Base-by-base conservation (phyloP, 2,888 invertebrate genomes). In the Oscheius sp. region DNA sequence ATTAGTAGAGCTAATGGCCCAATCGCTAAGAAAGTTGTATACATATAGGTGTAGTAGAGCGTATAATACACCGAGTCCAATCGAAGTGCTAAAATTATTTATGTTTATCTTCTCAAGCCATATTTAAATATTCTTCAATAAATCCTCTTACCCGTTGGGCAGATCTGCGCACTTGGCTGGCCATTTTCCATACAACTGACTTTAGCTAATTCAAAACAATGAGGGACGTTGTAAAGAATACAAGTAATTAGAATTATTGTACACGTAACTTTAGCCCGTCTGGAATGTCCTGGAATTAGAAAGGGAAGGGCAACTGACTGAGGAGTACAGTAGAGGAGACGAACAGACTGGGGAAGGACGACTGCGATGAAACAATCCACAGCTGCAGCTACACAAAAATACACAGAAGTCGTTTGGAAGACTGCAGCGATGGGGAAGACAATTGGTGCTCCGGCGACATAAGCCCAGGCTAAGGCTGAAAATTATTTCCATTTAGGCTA, bases 311-410 rank as follows among this genome's bases (percentile, higher is more conserved):
- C 15, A 55, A 27, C 4, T 69, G 25, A 83, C 84, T 72, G 76
- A 12, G 85, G 81, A n/a, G 82, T 85, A 69, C 85, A 85, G 69
- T 81, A 85, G 8, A 82, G 67, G 42, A 75, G 75, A 33, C 69
- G 65, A 15, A 81, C 78, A 46, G 74, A 76, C 15, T 74, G 71
- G 1, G 82, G 79, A 6, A 82, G 63, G 12, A 82, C 82, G 20
- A 82, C 80, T 0, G 71, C 52, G 27, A 81, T 82, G 70, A 85
- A 85, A 29, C 85, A 82, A 67, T 85, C 85, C 20, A 85, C 82
- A 15, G 84, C 85, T 6, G 85, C 85, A 8, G 82, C 85, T 23
- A 85, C 82, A 53, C 85, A 85, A 69, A 86, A 84, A 64, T 85
- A 85, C 10, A 85, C 85, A 5, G 78, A 84, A n/a, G 82, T 79